phyloP scores from a whole-genome alignment of 2,888 invertebrate species.

The Dicycla oo region DNA sequence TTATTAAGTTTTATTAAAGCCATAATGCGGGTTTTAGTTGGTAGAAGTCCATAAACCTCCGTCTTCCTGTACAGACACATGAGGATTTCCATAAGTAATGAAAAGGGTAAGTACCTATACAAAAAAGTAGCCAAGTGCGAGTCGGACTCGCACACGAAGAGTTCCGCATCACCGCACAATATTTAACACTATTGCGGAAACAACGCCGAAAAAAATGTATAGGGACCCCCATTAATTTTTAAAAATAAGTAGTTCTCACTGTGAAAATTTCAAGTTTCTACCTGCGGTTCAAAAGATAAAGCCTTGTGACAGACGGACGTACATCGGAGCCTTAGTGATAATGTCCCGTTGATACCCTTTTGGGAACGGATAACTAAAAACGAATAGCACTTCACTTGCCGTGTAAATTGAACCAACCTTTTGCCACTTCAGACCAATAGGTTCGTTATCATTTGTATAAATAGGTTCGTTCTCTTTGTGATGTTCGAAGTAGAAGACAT shows the following conservation, averaged over 20 bases:
- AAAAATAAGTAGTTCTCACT: no score
- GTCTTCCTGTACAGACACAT: neutral
- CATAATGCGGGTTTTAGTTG: neutral
- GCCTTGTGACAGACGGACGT: no score
- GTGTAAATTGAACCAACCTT: neutral
- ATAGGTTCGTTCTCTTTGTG: constrained; percentile 37
- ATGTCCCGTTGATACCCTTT: no score
- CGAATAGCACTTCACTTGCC: neutral
- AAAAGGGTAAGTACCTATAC: neutral
- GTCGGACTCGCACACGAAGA: no score
- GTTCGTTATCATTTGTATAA: constrained; percentile 24
- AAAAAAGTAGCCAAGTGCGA: neutral
- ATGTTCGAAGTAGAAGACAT: constrained; percentile 23
- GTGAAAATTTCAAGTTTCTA: no score
- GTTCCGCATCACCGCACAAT: no score
- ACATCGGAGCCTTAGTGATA: no score
- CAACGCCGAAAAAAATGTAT: no score
- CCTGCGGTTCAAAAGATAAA: no score
- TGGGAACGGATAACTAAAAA: neutral
- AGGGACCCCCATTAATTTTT: no score
- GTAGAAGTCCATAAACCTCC: neutral
- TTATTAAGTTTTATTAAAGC: no score
- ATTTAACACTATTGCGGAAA: no score
- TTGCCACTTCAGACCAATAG: neutral
- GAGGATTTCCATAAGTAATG: neutral